Base-by-base conservation (phyloP, 2,888 invertebrate species). In the Drosophila longiperda region DNA sequence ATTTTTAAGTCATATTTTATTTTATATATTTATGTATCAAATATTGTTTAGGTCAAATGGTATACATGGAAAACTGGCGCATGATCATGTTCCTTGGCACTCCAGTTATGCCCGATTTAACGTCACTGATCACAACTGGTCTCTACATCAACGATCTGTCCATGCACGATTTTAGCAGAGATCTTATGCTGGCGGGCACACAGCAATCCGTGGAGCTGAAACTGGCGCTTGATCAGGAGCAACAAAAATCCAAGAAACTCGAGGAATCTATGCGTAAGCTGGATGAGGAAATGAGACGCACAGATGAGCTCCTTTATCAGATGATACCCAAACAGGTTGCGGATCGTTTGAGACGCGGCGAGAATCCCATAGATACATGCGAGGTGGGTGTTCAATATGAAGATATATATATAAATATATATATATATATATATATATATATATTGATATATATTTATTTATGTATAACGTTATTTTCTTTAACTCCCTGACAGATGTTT, bases 281-380 rank as follows among this genome's bases (percentile, higher is more conserved):
- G 77, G 99, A 99, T 91, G 97, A 97, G 80, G 99, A 99, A 93
- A 99, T 99, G 98, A 96, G 96, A 89, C 94, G 98, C 74, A 99
- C 99, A 0, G 99, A 99, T 91, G 98, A 98, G 88, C 94, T 99
- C 33, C 94, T 99, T 1, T 99, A 99, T 93, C 99, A 99, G 94
- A 99, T 99, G 99, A 99, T 99, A 94, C 99, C 99, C 36, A 98
- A 98, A 92, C 97, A 98, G 91, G 99, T 99, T 7, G 99, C 99
- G 0, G 99, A 99, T 92, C 94, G 98, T 54, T 94, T 99, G 62
- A 94, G 99, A 80, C 96, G 96, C 63, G 99, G 99, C n/a, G 98
- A 98, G 93, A 98, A 97, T 90, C 97, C 99, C 0, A 98, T 99
- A 61, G 98, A 98, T 86, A 99, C 99, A 17, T 99, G 99, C 92